Conservation (phyloP, 2,797 vertebrate species). For the Coregonus suidteri region DNA sequence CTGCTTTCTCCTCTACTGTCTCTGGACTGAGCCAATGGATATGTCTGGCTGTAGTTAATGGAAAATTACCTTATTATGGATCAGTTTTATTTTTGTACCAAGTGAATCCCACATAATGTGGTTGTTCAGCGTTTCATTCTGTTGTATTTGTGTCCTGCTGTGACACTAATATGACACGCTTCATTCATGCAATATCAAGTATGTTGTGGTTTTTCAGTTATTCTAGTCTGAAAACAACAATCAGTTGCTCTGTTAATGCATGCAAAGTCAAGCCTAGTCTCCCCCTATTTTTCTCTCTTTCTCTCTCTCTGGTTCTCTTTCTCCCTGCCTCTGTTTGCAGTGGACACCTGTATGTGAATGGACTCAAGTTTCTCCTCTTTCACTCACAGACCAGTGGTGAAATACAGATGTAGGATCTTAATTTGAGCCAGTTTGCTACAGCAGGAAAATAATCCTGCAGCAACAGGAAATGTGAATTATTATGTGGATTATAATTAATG, state of each 20-base stretch:
- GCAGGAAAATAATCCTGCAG: too few relatives aligned
- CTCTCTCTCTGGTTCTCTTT: background rate
- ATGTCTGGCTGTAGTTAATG: conserved; percentile 21
- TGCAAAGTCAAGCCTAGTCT: too few relatives aligned
- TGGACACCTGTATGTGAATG: background rate
- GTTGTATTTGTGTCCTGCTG: background rate
- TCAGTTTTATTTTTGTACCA: conserved; percentile 9
- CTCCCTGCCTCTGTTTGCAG: background rate
- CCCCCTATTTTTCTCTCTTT: background rate
- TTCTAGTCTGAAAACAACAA: background rate
- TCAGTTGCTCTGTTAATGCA: too few relatives aligned
- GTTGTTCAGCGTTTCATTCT: conserved; percentile 4
- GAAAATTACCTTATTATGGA: conserved; percentile 10
- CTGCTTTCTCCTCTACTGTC: conserved; percentile 25
- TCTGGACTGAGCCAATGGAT: conserved; percentile 23
- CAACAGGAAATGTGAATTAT: too few relatives aligned
- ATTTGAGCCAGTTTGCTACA: too few relatives aligned
- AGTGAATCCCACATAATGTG: conserved; percentile 11
- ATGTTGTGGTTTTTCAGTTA: background rate
- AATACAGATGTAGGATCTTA: background rate
- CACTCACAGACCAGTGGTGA: background rate
- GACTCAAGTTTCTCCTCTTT: background rate
- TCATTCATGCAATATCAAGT: too few relatives aligned
- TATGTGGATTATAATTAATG: too few relatives aligned
- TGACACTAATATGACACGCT: too few relatives aligned